phyloP scores from a whole-genome alignment of 2,888 invertebrate species.

The Acheta domesticus region DNA sequence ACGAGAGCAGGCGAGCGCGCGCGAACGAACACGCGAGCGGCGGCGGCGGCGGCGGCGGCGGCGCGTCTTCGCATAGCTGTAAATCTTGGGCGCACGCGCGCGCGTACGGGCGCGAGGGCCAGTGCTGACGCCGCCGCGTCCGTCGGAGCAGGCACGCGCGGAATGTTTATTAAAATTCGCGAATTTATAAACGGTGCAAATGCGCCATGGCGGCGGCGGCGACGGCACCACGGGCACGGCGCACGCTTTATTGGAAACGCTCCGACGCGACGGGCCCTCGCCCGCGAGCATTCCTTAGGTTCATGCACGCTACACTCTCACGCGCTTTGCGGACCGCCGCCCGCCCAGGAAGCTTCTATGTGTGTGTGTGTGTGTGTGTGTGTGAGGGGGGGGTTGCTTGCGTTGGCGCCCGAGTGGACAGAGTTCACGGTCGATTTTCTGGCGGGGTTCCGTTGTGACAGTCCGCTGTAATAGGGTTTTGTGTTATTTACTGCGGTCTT shows the following conservation, averaged over 20 bases:
- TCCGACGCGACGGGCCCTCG: neutral
- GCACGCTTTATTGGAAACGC: neutral
- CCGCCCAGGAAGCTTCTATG: neutral
- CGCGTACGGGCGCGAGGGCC: neutral
- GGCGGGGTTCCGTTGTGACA: too few species aligned
- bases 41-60: neutral
- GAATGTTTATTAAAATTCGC: slow-evolving; percentile 18
- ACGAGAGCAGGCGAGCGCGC: too few species aligned
- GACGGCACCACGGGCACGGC: too few species aligned
- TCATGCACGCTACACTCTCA: neutral
- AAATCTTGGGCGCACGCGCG: neutral
- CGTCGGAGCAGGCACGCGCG: neutral
- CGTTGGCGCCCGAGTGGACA: too few species aligned
- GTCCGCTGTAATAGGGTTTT: too few species aligned
- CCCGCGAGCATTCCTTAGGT: neutral
- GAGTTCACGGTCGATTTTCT: too few species aligned
- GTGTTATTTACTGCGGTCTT: too few species aligned
- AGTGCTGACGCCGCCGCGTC: neutral
- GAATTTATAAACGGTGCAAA: slow-evolving; percentile 18
- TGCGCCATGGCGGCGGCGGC: neutral
- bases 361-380: too few species aligned
- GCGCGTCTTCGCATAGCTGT: slow-evolving; percentile 1
- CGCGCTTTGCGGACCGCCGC: neutral
- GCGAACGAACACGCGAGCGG: neutral
- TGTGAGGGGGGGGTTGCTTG: too few species aligned